Base-by-base conservation (phyloP, 92 coral and sea anemone genomes). In the Actinostola sp. region DNA sequence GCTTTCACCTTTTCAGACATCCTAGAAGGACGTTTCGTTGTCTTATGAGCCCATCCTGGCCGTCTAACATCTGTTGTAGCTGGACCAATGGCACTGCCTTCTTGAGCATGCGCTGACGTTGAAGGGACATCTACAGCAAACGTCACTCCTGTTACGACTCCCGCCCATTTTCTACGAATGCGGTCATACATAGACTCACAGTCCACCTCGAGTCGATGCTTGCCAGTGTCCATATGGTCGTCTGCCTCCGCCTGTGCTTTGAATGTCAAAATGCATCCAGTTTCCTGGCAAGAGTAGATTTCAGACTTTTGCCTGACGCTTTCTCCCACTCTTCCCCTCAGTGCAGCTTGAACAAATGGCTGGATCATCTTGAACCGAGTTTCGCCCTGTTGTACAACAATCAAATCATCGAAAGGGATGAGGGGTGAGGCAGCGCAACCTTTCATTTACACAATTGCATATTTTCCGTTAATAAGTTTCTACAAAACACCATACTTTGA, bases 211-310 rank as follows among this genome's bases (percentile, higher is more conserved):
- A 29, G 56, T 1, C 20, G 36, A 30, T 75, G 77, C 26, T 74
- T 74, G 2, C 77, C 87, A 0, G 75, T 79, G 69, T 80, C 79
- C 85, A 80, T 71, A 19, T 80, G 74, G 0, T 23, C 63, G 27
- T 82, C 63, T 2, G 77, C 77, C 2, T 82, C 72, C 49, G 44
- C 51, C 34, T 61, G 55, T 36, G 61, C 50, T 57, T 30, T 57
- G 31, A 76, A 76, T 9, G 74, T 80, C 36, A 80, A 54, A n/a
- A 80, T 62, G 49, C 82, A 76, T 9, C 70, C 65, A 28, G 68
- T 58, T 24, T 70, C 71, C 11, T 63, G 33, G 66, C 87, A 82
- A 20, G 81, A 56, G 57, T 62, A 81, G 24, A 82, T 63, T 21
- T 82, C 77, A 31, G 72, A 19, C 66, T 45, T n/a, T n/a, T n/a